phyloP scores from a whole-genome alignment of 2,113 vertebrate species.

The Siniperca knerii region DNA sequence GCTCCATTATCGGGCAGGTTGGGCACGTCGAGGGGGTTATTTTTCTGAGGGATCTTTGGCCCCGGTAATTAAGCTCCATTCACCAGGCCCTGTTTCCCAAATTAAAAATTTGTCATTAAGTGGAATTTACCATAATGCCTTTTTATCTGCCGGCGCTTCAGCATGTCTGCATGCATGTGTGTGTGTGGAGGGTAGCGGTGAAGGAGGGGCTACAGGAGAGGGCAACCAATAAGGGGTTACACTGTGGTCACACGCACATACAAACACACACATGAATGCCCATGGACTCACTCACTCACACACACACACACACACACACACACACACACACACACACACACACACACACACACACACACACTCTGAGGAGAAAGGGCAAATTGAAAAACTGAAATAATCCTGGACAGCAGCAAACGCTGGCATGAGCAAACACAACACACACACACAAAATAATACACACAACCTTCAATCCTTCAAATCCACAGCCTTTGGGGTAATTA shows the following conservation, averaged over 20 bases:
- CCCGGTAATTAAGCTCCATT: conserved; percentile 99
- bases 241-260: conserved; percentile 45
- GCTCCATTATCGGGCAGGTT: conserved; percentile 80
- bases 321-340: conserved; percentile 66
- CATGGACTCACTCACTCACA: conserved; percentile 60
- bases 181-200: conserved; percentile 49
- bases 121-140: conserved; percentile 99
- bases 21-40: conserved; percentile 81
- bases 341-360: conserved; percentile 77
- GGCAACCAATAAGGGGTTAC: conserved; percentile 65
- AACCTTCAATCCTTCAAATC: conserved; percentile 84
- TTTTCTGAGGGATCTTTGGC: conserved; percentile 90
- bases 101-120: conserved; percentile 99
- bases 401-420: conserved; percentile 84
- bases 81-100: conserved; percentile 96
- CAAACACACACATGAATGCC: conserved; percentile 29
- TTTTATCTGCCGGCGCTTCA: conserved; percentile 99
- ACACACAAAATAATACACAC: conserved; percentile 36
- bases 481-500: conserved; percentile 98
- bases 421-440: conserved; percentile 43
- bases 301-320: conserved; percentile 41
- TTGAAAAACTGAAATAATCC: conserved; percentile 97
- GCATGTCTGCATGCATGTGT: conserved; percentile 75
- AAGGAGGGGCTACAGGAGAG: conserved; percentile 58
- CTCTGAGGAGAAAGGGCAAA: conserved; percentile 89